Conservation (phyloP, 2,113 vertebrate species). For the Heterotilapia buettikoferi region DNA sequence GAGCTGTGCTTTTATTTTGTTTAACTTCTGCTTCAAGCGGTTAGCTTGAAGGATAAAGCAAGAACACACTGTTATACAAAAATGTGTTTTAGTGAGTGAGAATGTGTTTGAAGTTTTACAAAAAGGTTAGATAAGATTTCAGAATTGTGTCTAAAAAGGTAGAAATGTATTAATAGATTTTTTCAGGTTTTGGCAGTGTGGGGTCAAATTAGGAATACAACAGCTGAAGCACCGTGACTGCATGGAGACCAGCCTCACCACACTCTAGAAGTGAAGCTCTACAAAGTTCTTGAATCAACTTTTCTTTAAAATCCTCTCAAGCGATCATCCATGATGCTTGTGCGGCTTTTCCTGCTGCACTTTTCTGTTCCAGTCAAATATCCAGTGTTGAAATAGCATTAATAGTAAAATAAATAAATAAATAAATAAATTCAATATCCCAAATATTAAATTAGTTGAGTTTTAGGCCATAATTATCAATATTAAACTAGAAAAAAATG, state of each 20-base stretch:
- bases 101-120: not conserved
- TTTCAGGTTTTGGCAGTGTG: not conserved
- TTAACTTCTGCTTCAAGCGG: not conserved
- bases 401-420: fast-evolving
- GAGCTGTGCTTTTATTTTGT: not conserved
- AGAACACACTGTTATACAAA: fast-evolving
- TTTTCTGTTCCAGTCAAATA: not conserved
- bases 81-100: fast-evolving
- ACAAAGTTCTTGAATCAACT: fast-evolving
- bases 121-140: not conserved
- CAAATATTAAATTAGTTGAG: not conserved
- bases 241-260: not conserved
- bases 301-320: not conserved
- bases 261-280: not conserved
- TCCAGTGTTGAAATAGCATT: not conserved
- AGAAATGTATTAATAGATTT: not conserved
- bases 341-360: not conserved
- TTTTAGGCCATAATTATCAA: not conserved
- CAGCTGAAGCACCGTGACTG: not conserved
- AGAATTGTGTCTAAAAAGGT: not conserved
- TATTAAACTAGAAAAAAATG: not conserved
- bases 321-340: fast-evolving
- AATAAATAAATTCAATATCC: fast-evolving
- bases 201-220: fast-evolving
- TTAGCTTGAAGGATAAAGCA: not conserved